phyloP scores from a whole-genome alignment of 2,797 vertebrate species.

The Oryzias sinensis region DNA sequence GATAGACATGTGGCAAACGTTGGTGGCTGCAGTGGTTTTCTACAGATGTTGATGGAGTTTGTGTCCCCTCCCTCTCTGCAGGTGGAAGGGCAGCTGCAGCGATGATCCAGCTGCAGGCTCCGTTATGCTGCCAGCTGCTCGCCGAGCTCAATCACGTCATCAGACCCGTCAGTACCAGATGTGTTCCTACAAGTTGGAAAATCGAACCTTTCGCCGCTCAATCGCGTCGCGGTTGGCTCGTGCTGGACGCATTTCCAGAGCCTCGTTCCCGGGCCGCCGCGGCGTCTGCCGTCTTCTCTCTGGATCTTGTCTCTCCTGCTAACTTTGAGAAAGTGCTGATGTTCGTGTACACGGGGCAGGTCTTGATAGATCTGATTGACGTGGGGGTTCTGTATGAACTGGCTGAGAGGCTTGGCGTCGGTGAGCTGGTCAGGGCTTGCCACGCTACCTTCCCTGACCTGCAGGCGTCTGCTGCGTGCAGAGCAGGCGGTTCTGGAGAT shows the following conservation, averaged over 20 bases:
- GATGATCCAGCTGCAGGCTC: slow-evolving; percentile 96
- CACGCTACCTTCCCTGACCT: slow-evolving; percentile 94
- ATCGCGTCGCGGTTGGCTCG: slow-evolving; percentile 91
- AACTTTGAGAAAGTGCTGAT: slow-evolving; percentile 96
- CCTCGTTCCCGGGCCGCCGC: slow-evolving; percentile 79
- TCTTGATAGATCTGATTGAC: slow-evolving; percentile 92
- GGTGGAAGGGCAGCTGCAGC: slow-evolving; percentile 74
- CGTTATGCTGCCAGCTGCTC: slow-evolving; percentile 90
- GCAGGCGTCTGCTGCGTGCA: slow-evolving; percentile 78
- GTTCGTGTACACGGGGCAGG: slow-evolving; percentile 94
- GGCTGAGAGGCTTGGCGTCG: slow-evolving; percentile 88
- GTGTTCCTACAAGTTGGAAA: slow-evolving; percentile 91
- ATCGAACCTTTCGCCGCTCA: slow-evolving; percentile 90
- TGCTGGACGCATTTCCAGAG: slow-evolving; percentile 87
- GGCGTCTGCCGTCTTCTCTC: slow-evolving; percentile 79
- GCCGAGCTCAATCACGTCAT: slow-evolving; percentile 90
- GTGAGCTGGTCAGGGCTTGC: slow-evolving; percentile 88
- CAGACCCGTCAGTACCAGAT: slow-evolving; percentile 91
- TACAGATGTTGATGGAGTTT: not conserved
- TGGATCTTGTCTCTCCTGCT: slow-evolving; percentile 91
- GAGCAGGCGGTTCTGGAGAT: slow-evolving; percentile 34
- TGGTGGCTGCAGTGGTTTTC: not conserved
- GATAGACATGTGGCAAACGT: too few species aligned
- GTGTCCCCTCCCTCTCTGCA: slow-evolving; percentile 9
- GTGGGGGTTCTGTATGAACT: slow-evolving; percentile 95